Evolutionary conservation across 2,797 vertebrate genomes (phyloP), one percentile per base, ranked within the genome.

Genomic region (Platalea minor): DNA sequence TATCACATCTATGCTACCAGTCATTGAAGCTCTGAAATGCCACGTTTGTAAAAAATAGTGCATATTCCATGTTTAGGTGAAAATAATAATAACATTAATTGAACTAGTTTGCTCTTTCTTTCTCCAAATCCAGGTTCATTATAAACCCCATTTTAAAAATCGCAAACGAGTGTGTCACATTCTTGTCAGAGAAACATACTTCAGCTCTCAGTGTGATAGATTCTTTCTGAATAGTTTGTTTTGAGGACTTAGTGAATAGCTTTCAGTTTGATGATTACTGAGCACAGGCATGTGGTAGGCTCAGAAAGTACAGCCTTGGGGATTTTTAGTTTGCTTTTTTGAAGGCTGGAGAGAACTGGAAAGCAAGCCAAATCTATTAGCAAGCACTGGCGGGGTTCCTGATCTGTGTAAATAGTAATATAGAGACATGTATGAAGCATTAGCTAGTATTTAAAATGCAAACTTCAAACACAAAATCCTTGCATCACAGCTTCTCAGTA

Each of bases 241-340:
- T 87, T 64, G 65, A 83, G 79, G 57, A 75, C 50, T 74, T 59
- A 2, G 33, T 56, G 51, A 85, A 16, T 79, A 48, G 85, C 56
- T 91, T 91, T 81, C 64, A 68, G 64, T 94, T 94, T 57, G 64
- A 67, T 89, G 51, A 74, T 65, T 84, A 37, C 39, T 72, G 43
- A 89, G 69, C 78, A 50, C 57, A 83, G 63, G 67, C 35, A 76
- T 69, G 67, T 56, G 70, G 74, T 76, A 57, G 51, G 60, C 72
- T 94, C 84, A 74, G 76, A 82, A 94, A 82, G 48, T 77, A 88
- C 33, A 89, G 64, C 77, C 61, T 18, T 31, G 28, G 57, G 56
- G 73, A 64, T 43, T 90, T 91, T 88, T 60, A 74, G 24, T 85
- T 94, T 70, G 53, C 28, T 81, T 82, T 70, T 89, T 74, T 80